Conservation (phyloP, 2,888 invertebrate species). For the Heterodera filipjevi region DNA sequence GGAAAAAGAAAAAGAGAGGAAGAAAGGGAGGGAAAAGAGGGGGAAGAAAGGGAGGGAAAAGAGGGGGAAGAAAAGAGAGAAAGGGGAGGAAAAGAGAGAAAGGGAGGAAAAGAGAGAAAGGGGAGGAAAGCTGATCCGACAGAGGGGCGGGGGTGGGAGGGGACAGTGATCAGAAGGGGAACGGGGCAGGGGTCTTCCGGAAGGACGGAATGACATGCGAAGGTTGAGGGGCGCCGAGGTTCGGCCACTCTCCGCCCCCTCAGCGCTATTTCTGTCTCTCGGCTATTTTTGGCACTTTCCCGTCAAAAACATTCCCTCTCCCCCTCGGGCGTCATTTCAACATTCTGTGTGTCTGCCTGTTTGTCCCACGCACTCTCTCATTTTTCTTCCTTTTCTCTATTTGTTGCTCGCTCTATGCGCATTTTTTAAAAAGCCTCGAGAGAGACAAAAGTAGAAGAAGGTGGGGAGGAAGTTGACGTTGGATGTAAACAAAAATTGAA, state of each 20-base stretch:
- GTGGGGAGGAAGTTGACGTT: background rate
- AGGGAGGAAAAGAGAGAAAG: background rate
- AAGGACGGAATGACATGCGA: background rate
- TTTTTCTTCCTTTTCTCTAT: background rate
- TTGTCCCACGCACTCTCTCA: background rate
- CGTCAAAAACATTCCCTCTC: background rate
- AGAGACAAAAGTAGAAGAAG: background rate
- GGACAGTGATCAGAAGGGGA: background rate
- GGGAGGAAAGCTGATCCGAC: background rate
- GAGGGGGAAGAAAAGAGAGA: background rate
- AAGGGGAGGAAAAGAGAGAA: background rate
- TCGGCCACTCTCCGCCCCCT: background rate
- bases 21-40: background rate
- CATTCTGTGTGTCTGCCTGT: background rate
- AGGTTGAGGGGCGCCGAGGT: background rate
- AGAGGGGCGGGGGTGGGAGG: background rate
- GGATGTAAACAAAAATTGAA: background rate
- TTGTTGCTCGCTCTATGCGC: background rate
- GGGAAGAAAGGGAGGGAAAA: background rate
- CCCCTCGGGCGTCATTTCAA: background rate
- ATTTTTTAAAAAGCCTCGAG: conserved; percentile 6
- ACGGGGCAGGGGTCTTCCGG: background rate
- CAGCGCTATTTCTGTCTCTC: background rate
- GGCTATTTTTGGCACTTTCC: conserved; percentile 4
- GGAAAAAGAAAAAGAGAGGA: background rate